Evolutionary conservation across 53 echinoderm and acorn worm genomes (phyloP).

Genomic region (Luidia sarsii): DNA sequence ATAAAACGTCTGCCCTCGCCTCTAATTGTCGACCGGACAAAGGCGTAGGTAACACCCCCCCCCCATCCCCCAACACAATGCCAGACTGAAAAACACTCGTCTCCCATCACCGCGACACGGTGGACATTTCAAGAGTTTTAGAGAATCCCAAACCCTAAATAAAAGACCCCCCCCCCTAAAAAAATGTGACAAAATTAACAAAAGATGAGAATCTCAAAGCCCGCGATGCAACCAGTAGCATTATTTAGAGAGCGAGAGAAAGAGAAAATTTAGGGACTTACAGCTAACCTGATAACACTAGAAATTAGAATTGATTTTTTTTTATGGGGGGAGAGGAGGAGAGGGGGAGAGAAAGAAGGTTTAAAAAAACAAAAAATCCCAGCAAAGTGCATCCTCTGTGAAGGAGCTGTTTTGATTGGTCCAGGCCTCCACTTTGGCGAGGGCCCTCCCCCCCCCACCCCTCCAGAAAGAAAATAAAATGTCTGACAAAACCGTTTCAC

Average conservation of each 20-base stretch:
- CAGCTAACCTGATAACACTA: conserved; percentile 35
- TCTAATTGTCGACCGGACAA: conserved; percentile 48
- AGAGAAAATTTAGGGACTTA: neutral
- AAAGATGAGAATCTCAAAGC: neutral
- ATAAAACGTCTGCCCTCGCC: conserved; percentile 8
- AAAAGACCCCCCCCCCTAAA: too few species aligned
- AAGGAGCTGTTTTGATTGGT: neutral
- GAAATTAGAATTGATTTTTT: conserved; percentile 52
- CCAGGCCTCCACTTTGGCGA: neutral
- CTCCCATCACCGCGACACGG: conserved; percentile 6
- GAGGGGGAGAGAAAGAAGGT: too few species aligned
- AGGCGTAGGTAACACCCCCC: too few species aligned
- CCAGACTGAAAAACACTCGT: conserved; percentile 18
- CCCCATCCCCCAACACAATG: neutral
- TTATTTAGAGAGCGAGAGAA: too few species aligned
- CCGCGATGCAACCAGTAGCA: too few species aligned
- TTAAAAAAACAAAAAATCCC: too few species aligned
- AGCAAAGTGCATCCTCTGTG: conserved; percentile 32
- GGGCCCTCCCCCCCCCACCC: too few species aligned
- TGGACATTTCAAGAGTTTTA: too few species aligned
- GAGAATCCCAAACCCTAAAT: too few species aligned
- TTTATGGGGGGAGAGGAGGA: neutral
- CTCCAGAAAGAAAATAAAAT: too few species aligned
- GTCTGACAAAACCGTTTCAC: too few species aligned
- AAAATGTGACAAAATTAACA: neutral